Evolutionary conservation across 2,113 vertebrate species (phyloP).

Genomic region (Nerophis ophidion): DNA sequence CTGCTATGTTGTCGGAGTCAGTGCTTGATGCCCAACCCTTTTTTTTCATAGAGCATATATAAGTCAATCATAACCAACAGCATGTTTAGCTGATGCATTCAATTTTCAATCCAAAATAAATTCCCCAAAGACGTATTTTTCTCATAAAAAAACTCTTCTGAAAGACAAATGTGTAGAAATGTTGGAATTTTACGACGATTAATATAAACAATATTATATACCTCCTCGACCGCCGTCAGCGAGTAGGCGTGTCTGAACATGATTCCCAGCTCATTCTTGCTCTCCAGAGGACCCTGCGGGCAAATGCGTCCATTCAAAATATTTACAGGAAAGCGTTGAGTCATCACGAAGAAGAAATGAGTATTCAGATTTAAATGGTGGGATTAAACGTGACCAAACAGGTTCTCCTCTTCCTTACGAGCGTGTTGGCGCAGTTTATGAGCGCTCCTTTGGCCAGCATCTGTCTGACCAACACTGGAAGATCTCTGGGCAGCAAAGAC

Average conservation of each 20-base stretch:
- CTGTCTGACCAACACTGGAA: constrained; percentile 40
- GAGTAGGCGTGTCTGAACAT: constrained; percentile 72
- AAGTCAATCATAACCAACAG: too few species aligned
- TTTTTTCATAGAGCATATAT: too few species aligned
- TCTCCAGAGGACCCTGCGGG: constrained; percentile 59
- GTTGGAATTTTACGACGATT: background rate
- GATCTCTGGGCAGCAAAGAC: constrained; percentile 29
- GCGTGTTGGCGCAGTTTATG: constrained; percentile 70
- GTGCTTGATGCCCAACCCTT: too few species aligned
- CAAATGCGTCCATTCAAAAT: constrained; percentile 12
- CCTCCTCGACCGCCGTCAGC: constrained; percentile 66
- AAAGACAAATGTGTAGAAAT: background rate
- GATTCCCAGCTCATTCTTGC: constrained; percentile 62
- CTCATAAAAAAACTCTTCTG: background rate
- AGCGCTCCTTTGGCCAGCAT: constrained; percentile 67
- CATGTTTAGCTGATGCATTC: too few species aligned
- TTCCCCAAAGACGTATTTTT: too few species aligned
- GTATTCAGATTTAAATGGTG: too few species aligned
- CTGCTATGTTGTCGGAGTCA: too few species aligned
- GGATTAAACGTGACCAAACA: background rate
- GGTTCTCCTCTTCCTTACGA: constrained; percentile 29
- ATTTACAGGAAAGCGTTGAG: constrained; percentile 7
- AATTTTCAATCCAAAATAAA: too few species aligned
- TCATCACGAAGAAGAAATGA: background rate
- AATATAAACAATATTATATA: constrained; percentile 29